Conservation (phyloP, 2,113 vertebrate species). For the Halichoerus grypus region DNA sequence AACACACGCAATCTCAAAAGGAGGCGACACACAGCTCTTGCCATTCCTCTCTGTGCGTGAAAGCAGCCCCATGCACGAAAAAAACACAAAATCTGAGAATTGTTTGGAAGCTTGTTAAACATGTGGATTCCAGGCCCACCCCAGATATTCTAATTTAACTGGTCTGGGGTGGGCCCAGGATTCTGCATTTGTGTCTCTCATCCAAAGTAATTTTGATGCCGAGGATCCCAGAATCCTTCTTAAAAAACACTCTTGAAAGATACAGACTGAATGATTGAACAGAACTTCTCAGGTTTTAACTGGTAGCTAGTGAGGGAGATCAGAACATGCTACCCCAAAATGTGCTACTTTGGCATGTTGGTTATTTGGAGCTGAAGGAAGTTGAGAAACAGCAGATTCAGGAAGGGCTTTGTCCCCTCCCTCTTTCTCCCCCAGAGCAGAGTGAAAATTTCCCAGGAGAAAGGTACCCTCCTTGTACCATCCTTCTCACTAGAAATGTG, state of each 20-base stretch:
- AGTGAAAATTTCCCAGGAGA: not conserved
- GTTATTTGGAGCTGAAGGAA: not conserved
- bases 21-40: not conserved
- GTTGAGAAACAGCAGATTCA: not conserved
- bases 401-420: not conserved
- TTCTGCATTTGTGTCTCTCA: not conserved
- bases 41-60: not conserved
- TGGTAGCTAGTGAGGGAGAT: not conserved
- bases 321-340: not conserved
- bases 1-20: not conserved
- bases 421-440: not conserved
- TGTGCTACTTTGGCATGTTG: not conserved
- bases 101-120: not conserved
- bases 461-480: not conserved
- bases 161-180: not conserved
- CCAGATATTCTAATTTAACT: not conserved
- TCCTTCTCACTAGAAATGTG: not conserved
- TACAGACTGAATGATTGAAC: not conserved
- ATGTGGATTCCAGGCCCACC: not conserved
- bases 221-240: conserved; percentile 2
- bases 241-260: not conserved
- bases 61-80: not conserved
- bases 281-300: not conserved
- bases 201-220: not conserved
- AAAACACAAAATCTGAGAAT: not conserved